Conservation (phyloP, 2,888 invertebrate genomes). For the Melolontha melolontha region DNA sequence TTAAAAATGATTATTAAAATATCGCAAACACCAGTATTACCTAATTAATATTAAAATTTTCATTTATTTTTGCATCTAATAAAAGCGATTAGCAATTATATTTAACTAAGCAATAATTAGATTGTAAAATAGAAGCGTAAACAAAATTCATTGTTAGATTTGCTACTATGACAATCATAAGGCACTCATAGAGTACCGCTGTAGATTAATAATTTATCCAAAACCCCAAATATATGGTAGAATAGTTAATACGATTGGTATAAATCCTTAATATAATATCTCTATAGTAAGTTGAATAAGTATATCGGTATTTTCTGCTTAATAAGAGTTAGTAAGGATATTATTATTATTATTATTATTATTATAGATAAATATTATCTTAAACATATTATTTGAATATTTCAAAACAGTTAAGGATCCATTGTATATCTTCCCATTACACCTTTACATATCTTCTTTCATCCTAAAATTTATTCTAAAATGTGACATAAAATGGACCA, state of each 20-base stretch:
- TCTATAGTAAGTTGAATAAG: too few relatives aligned
- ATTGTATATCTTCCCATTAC: slow-evolving; percentile 15
- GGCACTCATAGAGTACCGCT: slow-evolving; percentile 28
- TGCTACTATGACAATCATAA: slow-evolving; percentile 36
- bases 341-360: not conserved
- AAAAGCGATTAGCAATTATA: not conserved
- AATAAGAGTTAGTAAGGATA: too few relatives aligned
- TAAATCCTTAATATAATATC: too few relatives aligned
- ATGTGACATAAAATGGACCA: slow-evolving; percentile 31
- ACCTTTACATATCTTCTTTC: slow-evolving; percentile 20
- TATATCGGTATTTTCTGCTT: too few relatives aligned
- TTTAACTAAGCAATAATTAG: slow-evolving; percentile 30
- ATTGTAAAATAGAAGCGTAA: slow-evolving; percentile 4
- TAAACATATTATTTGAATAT: slow-evolving; percentile 5
- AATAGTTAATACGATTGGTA: not conserved
- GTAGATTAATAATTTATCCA: slow-evolving; percentile 14
- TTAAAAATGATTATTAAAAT: too few relatives aligned
- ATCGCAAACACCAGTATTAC: too few relatives aligned
- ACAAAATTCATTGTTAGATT: slow-evolving; percentile 32
- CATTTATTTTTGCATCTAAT: too few relatives aligned
- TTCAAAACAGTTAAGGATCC: slow-evolving; percentile 27
- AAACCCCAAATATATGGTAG: not conserved
- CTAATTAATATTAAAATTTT: too few relatives aligned
- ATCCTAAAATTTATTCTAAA: slow-evolving; percentile 1
- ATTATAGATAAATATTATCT: not conserved